phyloP scores from a whole-genome alignment of 2,888 invertebrate species.

The Brachyptera risi region DNA sequence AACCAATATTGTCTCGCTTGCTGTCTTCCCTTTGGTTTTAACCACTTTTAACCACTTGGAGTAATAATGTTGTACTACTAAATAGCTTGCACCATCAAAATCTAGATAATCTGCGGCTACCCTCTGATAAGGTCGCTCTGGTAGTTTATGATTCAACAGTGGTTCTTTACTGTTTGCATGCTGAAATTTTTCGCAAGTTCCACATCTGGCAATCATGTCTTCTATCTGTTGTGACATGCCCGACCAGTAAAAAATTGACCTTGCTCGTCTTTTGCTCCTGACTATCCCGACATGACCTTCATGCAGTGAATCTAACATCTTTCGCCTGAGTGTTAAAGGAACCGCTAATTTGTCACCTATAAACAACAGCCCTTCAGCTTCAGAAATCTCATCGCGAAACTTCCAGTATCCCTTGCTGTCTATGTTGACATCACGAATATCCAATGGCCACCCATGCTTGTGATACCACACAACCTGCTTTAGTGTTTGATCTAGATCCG shows the following conservation, averaged over 20 bases:
- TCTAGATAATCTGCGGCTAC: slow-evolving; percentile 39
- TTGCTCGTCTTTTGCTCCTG: slow-evolving; percentile 10
- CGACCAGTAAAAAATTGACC: slow-evolving; percentile 9
- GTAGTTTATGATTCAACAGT: slow-evolving; percentile 36
- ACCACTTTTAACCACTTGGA: slow-evolving; percentile 36
- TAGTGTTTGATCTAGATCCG: not conserved
- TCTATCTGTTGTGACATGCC: slow-evolving; percentile 3
- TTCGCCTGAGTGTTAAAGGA: not conserved
- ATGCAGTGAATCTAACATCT: too few species aligned
- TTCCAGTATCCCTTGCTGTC: not conserved
- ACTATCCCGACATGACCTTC: slow-evolving; percentile 20
- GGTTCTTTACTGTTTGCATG: slow-evolving; percentile 32
- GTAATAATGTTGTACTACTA: slow-evolving; percentile 36
- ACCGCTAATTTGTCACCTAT: slow-evolving; percentile 2
- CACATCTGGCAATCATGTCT: slow-evolving; percentile 1
- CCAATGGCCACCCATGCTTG: slow-evolving; percentile 13
- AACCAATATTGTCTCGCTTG: slow-evolving; percentile 29
- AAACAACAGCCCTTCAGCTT: slow-evolving; percentile 8
- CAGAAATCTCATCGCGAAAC: not conserved
- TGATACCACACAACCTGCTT: not conserved
- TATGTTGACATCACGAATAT: not conserved
- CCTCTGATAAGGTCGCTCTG: slow-evolving; percentile 36
- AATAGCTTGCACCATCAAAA: slow-evolving; percentile 32
- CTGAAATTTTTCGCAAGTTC: slow-evolving; percentile 10
- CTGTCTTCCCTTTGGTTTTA: slow-evolving; percentile 18